phyloP scores from a whole-genome alignment of 2,888 invertebrate genomes.

The Oxyteleia sp. region DNA sequence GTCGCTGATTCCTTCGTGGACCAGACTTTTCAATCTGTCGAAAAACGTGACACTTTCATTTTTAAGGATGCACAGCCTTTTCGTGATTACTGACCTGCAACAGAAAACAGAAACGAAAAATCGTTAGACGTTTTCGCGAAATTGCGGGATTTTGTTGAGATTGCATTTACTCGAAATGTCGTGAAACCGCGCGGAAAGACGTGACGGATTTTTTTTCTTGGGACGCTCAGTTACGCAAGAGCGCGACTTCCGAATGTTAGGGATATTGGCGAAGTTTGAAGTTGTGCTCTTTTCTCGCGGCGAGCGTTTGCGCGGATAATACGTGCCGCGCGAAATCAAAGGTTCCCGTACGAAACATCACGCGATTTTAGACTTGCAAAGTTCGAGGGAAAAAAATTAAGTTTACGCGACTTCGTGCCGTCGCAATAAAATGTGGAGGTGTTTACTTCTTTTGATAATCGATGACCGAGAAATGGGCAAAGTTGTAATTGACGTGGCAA shows the following conservation, averaged over 20 bases:
- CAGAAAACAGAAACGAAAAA: conserved; percentile 18
- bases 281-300: conserved; percentile 25
- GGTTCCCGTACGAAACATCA: conserved; percentile 31
- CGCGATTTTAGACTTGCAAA: conserved; percentile 60
- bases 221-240: conserved; percentile 18
- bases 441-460: conserved; percentile 8
- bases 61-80: neutral
- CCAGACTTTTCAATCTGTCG: conserved; percentile 26
- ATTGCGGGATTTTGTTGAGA: conserved; percentile 22
- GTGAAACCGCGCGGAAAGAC: conserved; percentile 31
- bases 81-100: conserved; percentile 7
- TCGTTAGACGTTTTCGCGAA: conserved; percentile 14
- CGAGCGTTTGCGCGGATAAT: conserved; percentile 25
- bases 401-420: conserved; percentile 27
- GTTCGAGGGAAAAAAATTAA: conserved; percentile 44
- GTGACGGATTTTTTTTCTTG: conserved; percentile 8
- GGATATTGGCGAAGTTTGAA: conserved; percentile 53
- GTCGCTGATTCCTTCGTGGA: conserved; percentile 4
- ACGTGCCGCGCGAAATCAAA: conserved; percentile 51
- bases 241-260: conserved; percentile 1
- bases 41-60: conserved; percentile 7
- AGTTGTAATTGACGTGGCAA: conserved; percentile 19
- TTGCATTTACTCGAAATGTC: conserved; percentile 40
- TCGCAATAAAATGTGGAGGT: conserved; percentile 2
- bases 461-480: conserved; percentile 20